Base-by-base conservation (phyloP, 1,140 invertebrate genomes). In the Nasonia giraulti region DNA sequence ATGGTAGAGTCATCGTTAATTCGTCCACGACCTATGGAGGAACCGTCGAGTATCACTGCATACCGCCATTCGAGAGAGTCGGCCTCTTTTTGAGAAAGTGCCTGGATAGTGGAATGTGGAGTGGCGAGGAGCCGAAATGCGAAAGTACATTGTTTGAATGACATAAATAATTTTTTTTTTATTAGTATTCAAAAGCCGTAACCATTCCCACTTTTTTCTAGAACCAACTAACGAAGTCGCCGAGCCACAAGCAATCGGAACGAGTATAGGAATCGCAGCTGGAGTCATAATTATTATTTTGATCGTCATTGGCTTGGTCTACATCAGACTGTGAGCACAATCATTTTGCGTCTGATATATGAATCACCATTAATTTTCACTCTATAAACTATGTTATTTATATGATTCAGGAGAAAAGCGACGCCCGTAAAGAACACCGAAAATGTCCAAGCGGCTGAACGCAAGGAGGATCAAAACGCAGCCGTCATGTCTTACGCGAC, bases 401-500 rank as follows among this genome's bases (percentile, higher is more conserved):
- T 12, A 10, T 31, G 23, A 27, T 71, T 23, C 87, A 96, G 96
- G 69, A 95, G 96, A 80, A 97, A 97, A 94, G 96, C 96, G 79
- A 95, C 96, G 27, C 96, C 97, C 1, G 96, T 97, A 0, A 98
- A 97, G 90, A 97, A 97, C 89, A 97, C 97, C 0, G 97, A 97
- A 90, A 97, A 97, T 88, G 95, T 98, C 12, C 96, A 97, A 93
- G 96, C 96, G 1, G 96, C 96, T 2, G 96, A 97, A 88, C 93
- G 96, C 37, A 97, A 97, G 90, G 96, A 97, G 91, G 96, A 97
- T 88, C 95, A 96, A 88, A 97, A 96, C 89, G 96, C 97, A 0
- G 96, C 96, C 0, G 96, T 97, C 0, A 97, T 97, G 96, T 97
- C 96, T 50, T 97, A 97, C 88, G 96, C 97, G 14, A 96, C 95